These are phyloP conservation scores for Taenaris catops DNA, from an alignment of 2,888 invertebrate species.

Conservation along the genomic window DNA sequence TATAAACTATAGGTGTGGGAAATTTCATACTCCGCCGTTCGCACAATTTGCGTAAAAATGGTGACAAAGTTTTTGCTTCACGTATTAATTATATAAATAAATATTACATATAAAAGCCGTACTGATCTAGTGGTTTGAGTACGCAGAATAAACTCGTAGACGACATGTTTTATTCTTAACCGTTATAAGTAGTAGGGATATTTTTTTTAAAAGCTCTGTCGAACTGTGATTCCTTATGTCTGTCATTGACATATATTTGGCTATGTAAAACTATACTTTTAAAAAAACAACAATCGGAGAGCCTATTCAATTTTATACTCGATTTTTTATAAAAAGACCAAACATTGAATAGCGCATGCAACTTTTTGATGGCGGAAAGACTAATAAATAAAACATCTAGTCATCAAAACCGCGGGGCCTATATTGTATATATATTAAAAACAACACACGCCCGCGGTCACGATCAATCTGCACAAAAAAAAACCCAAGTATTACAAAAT, in stretches of 20 bases:
- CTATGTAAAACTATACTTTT: constrained; percentile 4
- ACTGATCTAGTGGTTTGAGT: too few relatives aligned
- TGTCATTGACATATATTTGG: not conserved
- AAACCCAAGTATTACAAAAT: constrained; percentile 62
- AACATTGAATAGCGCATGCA: constrained; percentile 4
- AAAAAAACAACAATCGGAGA: constrained; percentile 1
- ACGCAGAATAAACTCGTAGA: too few relatives aligned
- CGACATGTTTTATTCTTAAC: too few relatives aligned
- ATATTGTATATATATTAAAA: constrained; percentile 26
- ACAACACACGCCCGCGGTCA: constrained; percentile 14
- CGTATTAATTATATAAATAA: too few relatives aligned
- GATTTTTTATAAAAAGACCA: constrained; percentile 2
- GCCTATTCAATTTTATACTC: constrained; percentile 1
- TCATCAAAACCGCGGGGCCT: constrained; percentile 22
- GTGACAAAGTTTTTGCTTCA: too few relatives aligned
- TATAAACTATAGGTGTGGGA: too few relatives aligned
- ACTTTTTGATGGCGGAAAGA: not conserved
- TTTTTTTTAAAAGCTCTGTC: too few relatives aligned
- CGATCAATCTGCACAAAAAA: constrained; percentile 55
- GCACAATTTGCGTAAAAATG: too few relatives aligned
- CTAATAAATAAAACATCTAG: constrained; percentile 27
- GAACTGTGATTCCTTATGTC: constrained; percentile 2
- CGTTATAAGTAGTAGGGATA: too few relatives aligned
- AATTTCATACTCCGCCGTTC: too few relatives aligned
- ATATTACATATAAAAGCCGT: too few relatives aligned